Evolutionary conservation across 2,888 invertebrate species (phyloP), one percentile per base, ranked within the genome.

Genomic region (Onthophagus sagittarius): DNA sequence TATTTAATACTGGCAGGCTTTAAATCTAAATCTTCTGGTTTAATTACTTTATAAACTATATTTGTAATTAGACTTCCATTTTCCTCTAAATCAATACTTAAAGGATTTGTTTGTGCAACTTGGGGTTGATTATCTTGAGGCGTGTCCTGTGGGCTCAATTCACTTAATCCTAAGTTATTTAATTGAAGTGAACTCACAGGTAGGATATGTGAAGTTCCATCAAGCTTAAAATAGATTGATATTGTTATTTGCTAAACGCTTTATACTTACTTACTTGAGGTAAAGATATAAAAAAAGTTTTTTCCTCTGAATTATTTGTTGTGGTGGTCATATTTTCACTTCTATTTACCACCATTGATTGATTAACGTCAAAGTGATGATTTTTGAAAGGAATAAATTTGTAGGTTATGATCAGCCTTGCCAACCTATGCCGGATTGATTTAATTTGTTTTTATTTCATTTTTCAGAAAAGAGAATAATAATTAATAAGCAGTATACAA

Each of bases 21-120:
- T 74, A 83, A 77, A 77, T 81, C 80, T 69, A 83, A 75, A 74
- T 84, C 83, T 76, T 82, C 82, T 0, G 84, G 84, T 75, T 81
- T 82, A 11, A 84, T 80, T 39, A 84, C 78, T 73, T 83, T 80
- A 76, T 83, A 83, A 6, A 83, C 77, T 77, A 81, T 72, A 73
- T 75, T 76, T 15, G 78, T 72, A n/a, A 75, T 62, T n/a, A 69
- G 65, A 69, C 23, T 23, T 3, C 77, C 74, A 15, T 72, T 67
- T 67, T 23, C 67, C 7, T 31, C 67, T 11, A 67, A 23, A 15
- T 67, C 67, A 31, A 23, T 23, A 23, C 31, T 31, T 2, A 13
- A 15, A 67, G n/a, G n/a, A 1, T 53, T 11, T 9, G 39, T 53
- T 11, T 53, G 39, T 7, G 7, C 6, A 53, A 53, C 7, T 53